Base-by-base conservation (phyloP, 2,797 vertebrate species). In the Taeniopygia guttata region DNA sequence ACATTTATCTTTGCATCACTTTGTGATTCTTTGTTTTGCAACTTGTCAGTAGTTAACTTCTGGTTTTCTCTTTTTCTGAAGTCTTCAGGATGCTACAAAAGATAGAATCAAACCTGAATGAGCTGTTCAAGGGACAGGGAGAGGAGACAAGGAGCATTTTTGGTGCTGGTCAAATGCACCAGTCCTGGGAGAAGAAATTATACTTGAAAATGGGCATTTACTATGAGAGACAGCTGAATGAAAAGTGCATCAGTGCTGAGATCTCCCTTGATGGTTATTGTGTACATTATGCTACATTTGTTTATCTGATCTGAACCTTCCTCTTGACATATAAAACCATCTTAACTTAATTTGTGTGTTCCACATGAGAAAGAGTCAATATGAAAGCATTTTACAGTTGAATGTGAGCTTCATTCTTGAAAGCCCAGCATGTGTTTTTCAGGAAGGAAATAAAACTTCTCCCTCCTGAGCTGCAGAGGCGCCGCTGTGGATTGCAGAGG, bases 391-490 rank as follows among this genome's bases (percentile, higher is more conserved):
- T 30, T 48, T 22, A 8, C 22, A 38, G 6, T 14, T 25, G 13
- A 74, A 10, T 0, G 16, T 34, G 21, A 49, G 10, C 51, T 59
- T 54, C 21, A 1, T 23, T 48, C 76, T n/a, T 27, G 17, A 32
- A 52, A 45, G 30, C 36, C 45, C 45, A 75, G 11, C 54, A 1
- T 2, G 2, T 1, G 27, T 27, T 75, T 70, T 56, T 69, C 38
- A 7, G 23, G 30, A 21, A 27, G 43, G 52, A 51, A 32, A 8
- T 22, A 7, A 40, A 36, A 54, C 3, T 3, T 3, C 0, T 46
- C 34, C 48, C 49, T 70, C 4, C n/a, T 19, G 66, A 70, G 26
- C 5, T 58, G 42, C 25, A 17, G 13, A 0, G 1, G 32, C 0
- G 1, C 59, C 20, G 16, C 0, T n/a, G 1, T n/a, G 20, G 40